phyloP scores from a whole-genome alignment of 2,888 invertebrate genomes.

The Laothoe populi region DNA sequence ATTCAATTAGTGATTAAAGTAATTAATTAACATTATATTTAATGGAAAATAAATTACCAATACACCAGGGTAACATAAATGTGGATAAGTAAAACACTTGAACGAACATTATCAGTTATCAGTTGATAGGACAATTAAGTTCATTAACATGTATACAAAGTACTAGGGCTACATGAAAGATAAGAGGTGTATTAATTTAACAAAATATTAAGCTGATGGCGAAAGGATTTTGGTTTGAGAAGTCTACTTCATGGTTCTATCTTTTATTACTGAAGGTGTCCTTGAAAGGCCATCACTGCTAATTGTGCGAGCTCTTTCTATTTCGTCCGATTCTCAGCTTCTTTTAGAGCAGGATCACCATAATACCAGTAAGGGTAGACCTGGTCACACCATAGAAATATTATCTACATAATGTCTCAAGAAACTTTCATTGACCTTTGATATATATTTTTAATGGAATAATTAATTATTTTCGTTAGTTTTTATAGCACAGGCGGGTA shows the following conservation, averaged over 20 bases:
- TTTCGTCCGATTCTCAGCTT: too few species aligned
- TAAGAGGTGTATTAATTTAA: slow-evolving; percentile 28
- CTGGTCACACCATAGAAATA: too few species aligned
- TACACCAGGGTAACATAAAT: slow-evolving; percentile 20
- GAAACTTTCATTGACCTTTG: too few species aligned
- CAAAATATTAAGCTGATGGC: not conserved
- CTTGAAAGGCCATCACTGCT: too few species aligned
- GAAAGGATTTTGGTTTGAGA: not conserved
- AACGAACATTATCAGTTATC: slow-evolving; percentile 19
- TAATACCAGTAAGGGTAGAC: too few species aligned
- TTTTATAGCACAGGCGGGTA: not conserved
- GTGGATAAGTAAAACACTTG: not conserved
- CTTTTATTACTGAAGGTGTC: too few species aligned
- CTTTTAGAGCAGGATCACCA: too few species aligned
- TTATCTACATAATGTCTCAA: too few species aligned
- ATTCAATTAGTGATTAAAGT: slow-evolving; percentile 4
- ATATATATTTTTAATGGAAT: too few species aligned
- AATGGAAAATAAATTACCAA: slow-evolving; percentile 13
- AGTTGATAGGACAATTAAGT: slow-evolving; percentile 15
- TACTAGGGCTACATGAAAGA: slow-evolving; percentile 47
- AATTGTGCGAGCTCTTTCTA: too few species aligned
- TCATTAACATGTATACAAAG: slow-evolving; percentile 24
- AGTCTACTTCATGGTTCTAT: too few species aligned
- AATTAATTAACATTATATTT: slow-evolving; percentile 13
- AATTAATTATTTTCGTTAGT: too few species aligned